A percentile compares a stretch with the other conserved stretches of the same genome.
These are phyloP conservation scores for Turnix velox DNA, from an alignment of 2,113 vertebrate genomes.

Conservation along the genomic window DNA sequence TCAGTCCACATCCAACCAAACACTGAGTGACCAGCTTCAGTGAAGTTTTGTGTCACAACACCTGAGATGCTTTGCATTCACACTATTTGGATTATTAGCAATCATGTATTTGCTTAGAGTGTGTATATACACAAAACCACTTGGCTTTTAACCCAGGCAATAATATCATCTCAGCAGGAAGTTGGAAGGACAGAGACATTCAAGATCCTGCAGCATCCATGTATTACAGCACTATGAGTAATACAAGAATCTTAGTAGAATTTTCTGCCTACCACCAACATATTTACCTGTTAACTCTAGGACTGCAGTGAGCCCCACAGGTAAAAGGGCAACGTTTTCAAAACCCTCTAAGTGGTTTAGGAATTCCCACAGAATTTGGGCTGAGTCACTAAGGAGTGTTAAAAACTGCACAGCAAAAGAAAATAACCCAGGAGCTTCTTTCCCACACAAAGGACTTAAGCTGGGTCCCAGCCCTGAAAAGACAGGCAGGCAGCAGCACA, in stretches of 20 bases:
- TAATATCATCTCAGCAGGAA: conserved; percentile 32
- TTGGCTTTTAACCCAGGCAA: conserved; percentile 47
- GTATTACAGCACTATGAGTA: neutral
- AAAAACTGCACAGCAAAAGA: neutral
- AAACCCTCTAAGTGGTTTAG: neutral
- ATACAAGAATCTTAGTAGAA: neutral
- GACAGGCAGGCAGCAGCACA: neutral
- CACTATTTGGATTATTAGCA: neutral
- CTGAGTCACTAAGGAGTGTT: neutral
- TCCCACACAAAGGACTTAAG: neutral
- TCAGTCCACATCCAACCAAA: neutral
- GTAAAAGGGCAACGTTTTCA: neutral
- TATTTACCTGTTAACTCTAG: neutral
- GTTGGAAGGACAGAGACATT: neutral
- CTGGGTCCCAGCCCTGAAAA: neutral
- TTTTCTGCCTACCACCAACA: neutral
- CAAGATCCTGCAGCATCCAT: conserved; percentile 4
- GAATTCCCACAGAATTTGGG: neutral
- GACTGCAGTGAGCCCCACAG: neutral
- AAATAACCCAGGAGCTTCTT: neutral
- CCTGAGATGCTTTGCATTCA: neutral
- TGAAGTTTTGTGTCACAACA: neutral
- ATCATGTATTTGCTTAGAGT: conserved; percentile 8
- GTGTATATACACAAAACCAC: conserved; percentile 9
- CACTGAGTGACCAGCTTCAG: neutral